phyloP scores from a whole-genome alignment of 2,888 invertebrate species.

The Calameuta idolon region DNA sequence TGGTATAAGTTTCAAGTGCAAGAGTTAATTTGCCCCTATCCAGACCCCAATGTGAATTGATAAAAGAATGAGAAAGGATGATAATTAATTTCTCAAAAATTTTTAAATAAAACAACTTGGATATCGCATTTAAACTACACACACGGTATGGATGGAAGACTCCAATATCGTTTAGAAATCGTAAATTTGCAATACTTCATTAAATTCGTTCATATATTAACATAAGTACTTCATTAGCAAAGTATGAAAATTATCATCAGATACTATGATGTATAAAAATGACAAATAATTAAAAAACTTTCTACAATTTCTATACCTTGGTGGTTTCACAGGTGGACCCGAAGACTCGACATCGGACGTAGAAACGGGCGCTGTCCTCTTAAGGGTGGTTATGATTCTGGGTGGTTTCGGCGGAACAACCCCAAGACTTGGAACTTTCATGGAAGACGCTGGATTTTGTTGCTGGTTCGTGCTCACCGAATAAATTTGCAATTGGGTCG shows the following conservation, averaged over 20 bases:
- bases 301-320: slow-evolving; percentile 38
- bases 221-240: too few relatives aligned
- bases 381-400: slow-evolving; percentile 55
- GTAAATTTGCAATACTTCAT: too few relatives aligned
- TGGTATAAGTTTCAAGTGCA: background rate
- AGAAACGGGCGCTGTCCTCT: slow-evolving; percentile 41
- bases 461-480: slow-evolving; percentile 29
- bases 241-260: too few relatives aligned
- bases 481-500: slow-evolving; percentile 25
- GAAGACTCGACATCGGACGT: slow-evolving; percentile 37
- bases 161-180: too few relatives aligned
- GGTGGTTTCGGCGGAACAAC: slow-evolving; percentile 57
- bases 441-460: slow-evolving; percentile 54
- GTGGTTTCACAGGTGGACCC: slow-evolving; percentile 53
- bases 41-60: background rate
- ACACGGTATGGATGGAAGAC: too few relatives aligned
- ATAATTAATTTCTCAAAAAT: background rate
- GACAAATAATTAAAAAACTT: too few relatives aligned
- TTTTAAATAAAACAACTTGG: background rate
- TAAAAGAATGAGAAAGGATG: background rate
- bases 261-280: too few relatives aligned
- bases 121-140: too few relatives aligned
- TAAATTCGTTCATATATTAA: background rate
- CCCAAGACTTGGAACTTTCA: slow-evolving; percentile 36
- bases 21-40: background rate